A percentile compares a stretch with the other conserved stretches of the same genome.
Evolutionary conservation across 2,888 invertebrate species (phyloP).

Genomic region (Pachymerium ferrugineum): DNA sequence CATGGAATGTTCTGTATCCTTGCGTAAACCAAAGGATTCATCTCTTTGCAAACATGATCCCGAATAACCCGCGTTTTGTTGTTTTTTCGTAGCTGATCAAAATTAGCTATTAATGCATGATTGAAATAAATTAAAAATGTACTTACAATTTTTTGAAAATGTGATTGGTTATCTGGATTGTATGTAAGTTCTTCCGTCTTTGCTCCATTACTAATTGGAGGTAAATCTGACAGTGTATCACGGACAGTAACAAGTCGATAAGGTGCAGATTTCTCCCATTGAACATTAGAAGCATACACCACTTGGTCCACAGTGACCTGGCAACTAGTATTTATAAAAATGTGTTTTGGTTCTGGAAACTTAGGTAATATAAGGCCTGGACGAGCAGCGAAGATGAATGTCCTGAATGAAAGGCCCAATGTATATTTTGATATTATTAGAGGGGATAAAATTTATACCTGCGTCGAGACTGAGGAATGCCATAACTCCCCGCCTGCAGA

Average conservation of each 20-base stretch:
- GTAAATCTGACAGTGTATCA: slow-evolving; percentile 79
- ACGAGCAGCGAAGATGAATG: slow-evolving; percentile 74
- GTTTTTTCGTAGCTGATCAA: slow-evolving; percentile 55
- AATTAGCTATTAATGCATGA: slow-evolving; percentile 26
- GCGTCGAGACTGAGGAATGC: slow-evolving; percentile 73
- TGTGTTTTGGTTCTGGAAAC: slow-evolving; percentile 73
- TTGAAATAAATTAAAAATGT: slow-evolving; percentile 19
- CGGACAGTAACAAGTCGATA: slow-evolving; percentile 68
- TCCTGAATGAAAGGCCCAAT: slow-evolving; percentile 44
- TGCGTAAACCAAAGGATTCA: slow-evolving; percentile 71
- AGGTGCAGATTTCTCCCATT: slow-evolving; percentile 65
- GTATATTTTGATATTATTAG: neutral
- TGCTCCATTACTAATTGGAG: slow-evolving; percentile 66
- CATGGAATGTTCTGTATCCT: slow-evolving; percentile 70
- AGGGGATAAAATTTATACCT: slow-evolving; percentile 49
- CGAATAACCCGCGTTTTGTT: slow-evolving; percentile 56
- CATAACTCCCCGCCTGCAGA: slow-evolving; percentile 80
- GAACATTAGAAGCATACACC: slow-evolving; percentile 53
- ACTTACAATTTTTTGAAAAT: slow-evolving; percentile 62
- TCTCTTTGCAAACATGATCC: slow-evolving; percentile 79
- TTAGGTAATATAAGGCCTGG: slow-evolving; percentile 67
- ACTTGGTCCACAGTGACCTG: slow-evolving; percentile 60
- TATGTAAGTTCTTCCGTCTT: slow-evolving; percentile 64
- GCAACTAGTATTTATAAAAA: slow-evolving; percentile 65
- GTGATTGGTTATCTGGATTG: slow-evolving; percentile 62